A percentile compares a stretch with the other conserved stretches of the same genome.
Conservation (phyloP, 2,888 invertebrate genomes). For the Epirrhoe alternata region DNA sequence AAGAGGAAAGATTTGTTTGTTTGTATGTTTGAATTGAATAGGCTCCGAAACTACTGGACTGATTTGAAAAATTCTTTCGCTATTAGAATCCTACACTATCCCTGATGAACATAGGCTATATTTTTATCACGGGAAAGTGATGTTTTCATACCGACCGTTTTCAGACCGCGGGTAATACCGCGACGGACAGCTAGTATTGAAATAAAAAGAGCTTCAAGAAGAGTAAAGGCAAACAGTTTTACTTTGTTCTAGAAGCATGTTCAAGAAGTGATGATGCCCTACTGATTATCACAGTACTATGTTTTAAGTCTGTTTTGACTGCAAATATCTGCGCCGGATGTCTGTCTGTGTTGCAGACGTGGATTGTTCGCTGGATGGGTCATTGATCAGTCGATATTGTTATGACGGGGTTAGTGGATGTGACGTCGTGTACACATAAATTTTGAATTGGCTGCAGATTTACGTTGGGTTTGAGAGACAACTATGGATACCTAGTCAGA, state of each 20-base stretch:
- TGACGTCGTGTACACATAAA: constrained; percentile 32
- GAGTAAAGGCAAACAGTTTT: too few species aligned
- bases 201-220: too few species aligned
- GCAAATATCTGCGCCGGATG: constrained; percentile 80
- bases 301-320: constrained; percentile 80
- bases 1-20: too few species aligned
- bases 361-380: constrained; percentile 59
- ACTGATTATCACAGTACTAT: constrained; percentile 29
- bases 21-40: too few species aligned
- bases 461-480: constrained; percentile 7
- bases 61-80: too few species aligned
- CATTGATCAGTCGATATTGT: constrained; percentile 57
- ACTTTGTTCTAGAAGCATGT: background rate
- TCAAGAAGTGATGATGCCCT: background rate
- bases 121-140: too few species aligned
- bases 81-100: too few species aligned
- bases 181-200: too few species aligned
- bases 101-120: too few species aligned
- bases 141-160: too few species aligned
- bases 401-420: constrained; percentile 38
- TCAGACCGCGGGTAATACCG: too few species aligned
- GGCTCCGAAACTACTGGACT: too few species aligned
- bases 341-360: constrained; percentile 55
- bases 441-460: constrained; percentile 27
- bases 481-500: background rate